Evolutionary conservation across 2,888 invertebrate genomes (phyloP).

Genomic region (Melanargia galathea): DNA sequence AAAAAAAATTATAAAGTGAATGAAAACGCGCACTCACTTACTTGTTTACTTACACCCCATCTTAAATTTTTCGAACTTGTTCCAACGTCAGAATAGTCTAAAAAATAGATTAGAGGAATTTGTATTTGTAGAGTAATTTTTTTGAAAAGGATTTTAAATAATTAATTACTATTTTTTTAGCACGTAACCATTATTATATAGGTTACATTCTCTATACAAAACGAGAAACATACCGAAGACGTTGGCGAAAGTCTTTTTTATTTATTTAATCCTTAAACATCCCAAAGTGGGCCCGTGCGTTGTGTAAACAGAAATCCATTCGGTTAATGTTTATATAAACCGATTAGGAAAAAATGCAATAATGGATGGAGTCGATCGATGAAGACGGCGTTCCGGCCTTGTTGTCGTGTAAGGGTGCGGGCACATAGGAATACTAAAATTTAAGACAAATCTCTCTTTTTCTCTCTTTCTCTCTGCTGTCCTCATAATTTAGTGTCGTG

Average conservation of each 20-base stretch:
- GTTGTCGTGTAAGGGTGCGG: slow-evolving; percentile 39
- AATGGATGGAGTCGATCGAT: slow-evolving; percentile 50
- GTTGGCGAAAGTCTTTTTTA: slow-evolving; percentile 43
- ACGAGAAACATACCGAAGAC: neutral
- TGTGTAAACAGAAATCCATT: slow-evolving; percentile 62
- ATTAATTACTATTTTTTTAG: neutral
- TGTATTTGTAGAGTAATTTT: no score
- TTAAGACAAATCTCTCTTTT: neutral
- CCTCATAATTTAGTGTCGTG: no score
- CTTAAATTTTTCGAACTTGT: slow-evolving; percentile 53
- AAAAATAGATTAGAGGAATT: slow-evolving; percentile 13
- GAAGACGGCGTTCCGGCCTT: slow-evolving; percentile 39
- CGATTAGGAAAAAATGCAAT: slow-evolving; percentile 59
- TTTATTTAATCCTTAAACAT: slow-evolving; percentile 53
- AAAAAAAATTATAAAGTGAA: slow-evolving; percentile 31
- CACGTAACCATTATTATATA: neutral
- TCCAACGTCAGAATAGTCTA: slow-evolving; percentile 5
- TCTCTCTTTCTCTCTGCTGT: no score
- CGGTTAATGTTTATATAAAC: slow-evolving; percentile 55
- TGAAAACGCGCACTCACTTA: slow-evolving; percentile 48
- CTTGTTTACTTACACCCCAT: slow-evolving; percentile 50
- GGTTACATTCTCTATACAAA: neutral
- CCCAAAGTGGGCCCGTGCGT: slow-evolving; percentile 45
- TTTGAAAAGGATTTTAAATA: no score
- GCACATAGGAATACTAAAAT: slow-evolving; percentile 30